Percentiles rank a stretch among this genome's conserved stretches.
Evolutionary conservation across 2,113 vertebrate genomes (phyloP).

Genomic region (Eurystomus gularis): DNA sequence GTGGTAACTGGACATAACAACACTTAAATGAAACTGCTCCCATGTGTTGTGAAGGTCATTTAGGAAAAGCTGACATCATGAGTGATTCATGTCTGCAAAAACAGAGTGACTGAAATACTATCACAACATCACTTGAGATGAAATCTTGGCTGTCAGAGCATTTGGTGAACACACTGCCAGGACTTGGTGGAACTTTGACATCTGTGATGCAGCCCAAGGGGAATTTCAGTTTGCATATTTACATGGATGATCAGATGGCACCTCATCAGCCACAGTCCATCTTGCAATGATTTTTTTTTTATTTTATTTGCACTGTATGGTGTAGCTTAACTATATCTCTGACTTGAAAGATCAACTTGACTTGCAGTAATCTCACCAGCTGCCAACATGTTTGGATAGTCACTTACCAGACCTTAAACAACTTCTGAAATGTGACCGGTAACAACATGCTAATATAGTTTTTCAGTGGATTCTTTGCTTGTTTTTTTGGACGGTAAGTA

Average conservation of each 20-base stretch:
- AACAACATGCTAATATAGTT: background rate
- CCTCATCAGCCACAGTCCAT: background rate
- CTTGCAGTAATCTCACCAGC: background rate
- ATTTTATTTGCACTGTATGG: background rate
- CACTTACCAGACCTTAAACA: background rate
- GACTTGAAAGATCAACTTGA: background rate
- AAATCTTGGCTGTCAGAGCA: conserved; percentile 23
- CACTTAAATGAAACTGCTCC: conserved; percentile 23
- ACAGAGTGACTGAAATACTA: background rate
- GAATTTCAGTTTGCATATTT: conserved; percentile 13
- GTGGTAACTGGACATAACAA: background rate
- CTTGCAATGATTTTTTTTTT: background rate
- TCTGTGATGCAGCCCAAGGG: background rate
- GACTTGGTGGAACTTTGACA: background rate
- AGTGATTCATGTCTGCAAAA: conserved; percentile 67
- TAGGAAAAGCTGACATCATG: conserved; percentile 61
- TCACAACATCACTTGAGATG: conserved; percentile 32
- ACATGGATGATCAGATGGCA: background rate
- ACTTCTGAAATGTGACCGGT: background rate
- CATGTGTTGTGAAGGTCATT: conserved; percentile 5
- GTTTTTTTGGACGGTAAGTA: background rate
- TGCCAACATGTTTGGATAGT: background rate
- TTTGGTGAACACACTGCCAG: background rate
- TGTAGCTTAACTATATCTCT: background rate
- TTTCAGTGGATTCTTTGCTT: background rate